Percentiles rank a stretch among this genome's conserved stretches.
Evolutionary conservation across 2,797 vertebrate genomes (phyloP).

Genomic region (Steatocranus sp.): DNA sequence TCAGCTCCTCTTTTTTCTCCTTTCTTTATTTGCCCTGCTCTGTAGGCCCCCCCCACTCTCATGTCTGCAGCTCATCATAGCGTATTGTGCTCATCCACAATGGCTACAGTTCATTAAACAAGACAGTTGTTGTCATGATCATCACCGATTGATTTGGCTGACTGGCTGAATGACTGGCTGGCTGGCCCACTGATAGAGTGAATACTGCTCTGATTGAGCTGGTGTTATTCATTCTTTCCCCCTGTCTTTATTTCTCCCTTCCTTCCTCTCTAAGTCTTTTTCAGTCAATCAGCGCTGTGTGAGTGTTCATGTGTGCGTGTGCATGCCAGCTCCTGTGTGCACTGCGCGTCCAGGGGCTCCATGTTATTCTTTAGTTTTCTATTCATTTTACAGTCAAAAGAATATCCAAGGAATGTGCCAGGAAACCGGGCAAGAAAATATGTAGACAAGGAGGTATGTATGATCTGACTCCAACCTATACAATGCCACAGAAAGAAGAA

Average conservation of each 20-base stretch:
- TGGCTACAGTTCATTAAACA: constrained; percentile 76
- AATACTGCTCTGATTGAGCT: constrained; percentile 70
- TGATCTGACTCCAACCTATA: constrained; percentile 78
- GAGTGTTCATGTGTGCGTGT: constrained; percentile 1
- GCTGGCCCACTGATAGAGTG: constrained; percentile 54
- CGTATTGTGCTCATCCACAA: constrained; percentile 88
- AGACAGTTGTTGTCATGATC: constrained; percentile 63
- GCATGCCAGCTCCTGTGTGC: constrained; percentile 64
- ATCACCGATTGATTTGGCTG: constrained; percentile 59
- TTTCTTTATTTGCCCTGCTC: constrained; percentile 62
- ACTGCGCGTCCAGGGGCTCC: constrained; percentile 79
- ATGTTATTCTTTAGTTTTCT: constrained; percentile 99
- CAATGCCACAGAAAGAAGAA: constrained; percentile 24
- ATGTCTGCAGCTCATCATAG: constrained; percentile 85
- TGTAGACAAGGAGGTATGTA: constrained; percentile 99
- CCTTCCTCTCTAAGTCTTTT: constrained; percentile 21
- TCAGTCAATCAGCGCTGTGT: constrained; percentile 77
- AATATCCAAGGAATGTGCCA: constrained; percentile 99
- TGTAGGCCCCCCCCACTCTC: constrained; percentile 65
- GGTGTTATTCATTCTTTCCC: constrained; percentile 35
- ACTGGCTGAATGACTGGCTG: constrained; percentile 48
- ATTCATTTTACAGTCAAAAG: constrained; percentile 99
- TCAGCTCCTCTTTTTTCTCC: constrained; percentile 65
- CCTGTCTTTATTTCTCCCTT: constrained; percentile 37
- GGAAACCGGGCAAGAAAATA: constrained; percentile 99